Evolutionary conservation across 2,113 vertebrate species (phyloP).

Genomic region (Pseudonaja textilis): DNA sequence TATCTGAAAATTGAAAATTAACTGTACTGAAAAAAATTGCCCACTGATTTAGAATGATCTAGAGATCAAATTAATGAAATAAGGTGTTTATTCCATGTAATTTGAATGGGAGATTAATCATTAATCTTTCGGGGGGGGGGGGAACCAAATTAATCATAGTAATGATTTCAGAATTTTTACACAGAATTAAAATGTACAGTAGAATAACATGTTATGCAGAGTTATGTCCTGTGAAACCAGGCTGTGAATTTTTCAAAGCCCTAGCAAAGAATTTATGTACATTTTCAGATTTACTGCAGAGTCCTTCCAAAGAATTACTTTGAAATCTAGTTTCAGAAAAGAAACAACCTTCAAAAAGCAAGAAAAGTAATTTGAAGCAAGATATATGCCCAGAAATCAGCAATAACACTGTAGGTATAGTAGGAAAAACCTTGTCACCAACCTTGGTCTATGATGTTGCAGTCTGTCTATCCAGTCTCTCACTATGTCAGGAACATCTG

Average conservation of each 20-base stretch:
- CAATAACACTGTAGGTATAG: not conserved
- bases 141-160: not conserved
- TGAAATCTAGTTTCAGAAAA: constrained; percentile 4
- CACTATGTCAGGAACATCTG: not conserved
- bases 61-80: not conserved
- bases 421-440: not conserved
- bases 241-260: not conserved
- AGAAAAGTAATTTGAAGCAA: constrained; percentile 7
- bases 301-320: not conserved
- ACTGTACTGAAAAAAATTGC: not conserved
- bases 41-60: not conserved
- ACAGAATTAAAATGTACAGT: not conserved
- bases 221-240: not conserved
- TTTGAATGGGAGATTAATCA: not conserved
- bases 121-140: not conserved
- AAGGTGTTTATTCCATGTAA: not conserved
- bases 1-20: not conserved
- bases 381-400: not conserved
- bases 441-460: not conserved
- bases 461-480: not conserved
- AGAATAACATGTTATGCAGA: not conserved
- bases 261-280: not conserved
- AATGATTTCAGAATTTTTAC: not conserved
- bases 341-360: not conserved
- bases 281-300: constrained; percentile 21